Evolutionary conservation across 2,888 invertebrate species (phyloP).

Genomic region (Epirrita christyi): DNA sequence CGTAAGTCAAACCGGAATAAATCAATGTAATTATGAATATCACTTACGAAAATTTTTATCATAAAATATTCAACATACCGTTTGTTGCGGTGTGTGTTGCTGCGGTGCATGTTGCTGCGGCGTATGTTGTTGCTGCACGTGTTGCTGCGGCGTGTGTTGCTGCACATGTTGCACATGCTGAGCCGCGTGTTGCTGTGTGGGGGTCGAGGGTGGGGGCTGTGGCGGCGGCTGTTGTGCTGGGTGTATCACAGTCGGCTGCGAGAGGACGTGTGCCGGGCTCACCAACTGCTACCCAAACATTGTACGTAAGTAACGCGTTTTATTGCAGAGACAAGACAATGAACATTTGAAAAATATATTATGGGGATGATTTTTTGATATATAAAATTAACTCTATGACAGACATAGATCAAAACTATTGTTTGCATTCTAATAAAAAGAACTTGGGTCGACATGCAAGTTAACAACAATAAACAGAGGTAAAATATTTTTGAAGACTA

Average conservation of each 20-base stretch:
- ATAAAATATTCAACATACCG: slow-evolving; percentile 15
- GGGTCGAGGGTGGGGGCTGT: slow-evolving; percentile 71
- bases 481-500: too few relatives aligned
- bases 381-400: too few relatives aligned
- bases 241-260: slow-evolving; percentile 79
- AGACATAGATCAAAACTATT: too few relatives aligned
- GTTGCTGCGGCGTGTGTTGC: slow-evolving; percentile 62
- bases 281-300: slow-evolving; percentile 61
- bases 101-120: slow-evolving; percentile 54
- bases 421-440: too few relatives aligned
- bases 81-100: slow-evolving; percentile 47
- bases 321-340: neutral
- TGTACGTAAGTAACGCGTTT: slow-evolving; percentile 3
- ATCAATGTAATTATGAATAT: too few relatives aligned
- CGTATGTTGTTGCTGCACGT: slow-evolving; percentile 49
- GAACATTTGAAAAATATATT: too few relatives aligned
- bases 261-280: slow-evolving; percentile 74
- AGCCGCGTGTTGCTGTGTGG: slow-evolving; percentile 34
- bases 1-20: too few relatives aligned
- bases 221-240: slow-evolving; percentile 80
- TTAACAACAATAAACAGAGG: too few relatives aligned
- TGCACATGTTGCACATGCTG: slow-evolving; percentile 44
- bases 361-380: too few relatives aligned
- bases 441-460: too few relatives aligned
- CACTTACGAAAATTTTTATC: too few relatives aligned